These are phyloP conservation scores for Acromyrmex charruanus DNA, from an alignment of 1,140 invertebrate species.

Conservation along the genomic window DNA sequence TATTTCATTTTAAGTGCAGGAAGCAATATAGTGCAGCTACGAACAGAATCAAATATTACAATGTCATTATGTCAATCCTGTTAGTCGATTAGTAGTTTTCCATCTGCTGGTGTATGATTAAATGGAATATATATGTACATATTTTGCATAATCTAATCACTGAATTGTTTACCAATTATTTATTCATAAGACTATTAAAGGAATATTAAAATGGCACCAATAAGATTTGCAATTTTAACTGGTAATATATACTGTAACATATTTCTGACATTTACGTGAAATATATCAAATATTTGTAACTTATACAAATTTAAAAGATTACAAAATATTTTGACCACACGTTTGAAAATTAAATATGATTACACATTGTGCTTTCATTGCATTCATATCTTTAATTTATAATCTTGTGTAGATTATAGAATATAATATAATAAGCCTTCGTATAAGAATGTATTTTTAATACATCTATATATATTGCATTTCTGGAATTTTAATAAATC, in stretches of 20 bases:
- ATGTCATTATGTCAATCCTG: too few species aligned
- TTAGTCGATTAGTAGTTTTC: not conserved
- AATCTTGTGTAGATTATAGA: not conserved
- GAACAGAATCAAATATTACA: not conserved
- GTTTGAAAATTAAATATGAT: constrained; percentile 55
- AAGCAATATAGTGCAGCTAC: not conserved
- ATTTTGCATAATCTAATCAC: not conserved
- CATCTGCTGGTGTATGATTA: not conserved
- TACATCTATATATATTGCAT: not conserved
- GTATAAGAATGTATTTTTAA: not conserved
- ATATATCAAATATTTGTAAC: not conserved
- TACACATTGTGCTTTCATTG: not conserved
- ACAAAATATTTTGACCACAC: not conserved
- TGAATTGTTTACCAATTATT: not conserved
- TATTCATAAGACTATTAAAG: not conserved
- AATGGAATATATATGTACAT: not conserved
- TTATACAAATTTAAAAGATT: not conserved
- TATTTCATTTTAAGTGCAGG: constrained; percentile 17
- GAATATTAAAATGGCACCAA: constrained; percentile 64
- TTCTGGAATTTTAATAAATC: not conserved
- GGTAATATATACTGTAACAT: constrained; percentile 68
- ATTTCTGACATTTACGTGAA: not conserved
- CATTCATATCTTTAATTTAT: constrained; percentile 32
- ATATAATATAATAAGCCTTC: not conserved
- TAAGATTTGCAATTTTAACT: constrained; percentile 80